These are phyloP conservation scores for Dasypolia templi DNA, from an alignment of 2,888 invertebrate genomes.

Conservation along the genomic window DNA sequence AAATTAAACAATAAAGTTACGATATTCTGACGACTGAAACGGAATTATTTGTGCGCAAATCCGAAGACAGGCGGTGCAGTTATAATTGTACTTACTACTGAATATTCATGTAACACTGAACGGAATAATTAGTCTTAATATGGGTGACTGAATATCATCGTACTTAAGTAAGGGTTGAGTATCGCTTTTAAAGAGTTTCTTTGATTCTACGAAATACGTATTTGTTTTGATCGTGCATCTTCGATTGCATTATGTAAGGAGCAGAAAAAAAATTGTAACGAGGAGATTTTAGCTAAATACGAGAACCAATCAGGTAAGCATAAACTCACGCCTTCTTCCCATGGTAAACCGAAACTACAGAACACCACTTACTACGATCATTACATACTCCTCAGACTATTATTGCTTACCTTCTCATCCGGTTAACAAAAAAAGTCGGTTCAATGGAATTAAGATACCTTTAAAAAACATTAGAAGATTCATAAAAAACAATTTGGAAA, in stretches of 20 bases:
- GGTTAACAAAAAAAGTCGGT: too few species aligned
- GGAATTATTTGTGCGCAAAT: slow-evolving; percentile 30
- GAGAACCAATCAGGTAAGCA: too few species aligned
- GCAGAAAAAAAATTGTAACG: background rate
- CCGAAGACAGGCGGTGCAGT: slow-evolving; percentile 10
- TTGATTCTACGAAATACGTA: background rate
- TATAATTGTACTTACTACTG: slow-evolving; percentile 34
- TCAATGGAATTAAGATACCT: too few species aligned
- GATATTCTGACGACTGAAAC: background rate
- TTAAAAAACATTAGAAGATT: too few species aligned
- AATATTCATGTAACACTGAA: slow-evolving; percentile 47
- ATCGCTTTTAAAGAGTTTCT: background rate
- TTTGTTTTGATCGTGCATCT: background rate
- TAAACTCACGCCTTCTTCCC: too few species aligned
- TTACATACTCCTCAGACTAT: too few species aligned
- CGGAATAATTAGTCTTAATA: slow-evolving; percentile 38
- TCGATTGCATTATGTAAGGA: background rate
- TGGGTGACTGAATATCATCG: background rate
- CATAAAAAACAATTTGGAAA: background rate
- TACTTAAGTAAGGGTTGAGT: background rate
- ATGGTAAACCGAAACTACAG: too few species aligned
- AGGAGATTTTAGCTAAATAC: too few species aligned
- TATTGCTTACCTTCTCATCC: too few species aligned
- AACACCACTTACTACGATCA: too few species aligned
- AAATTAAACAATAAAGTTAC: background rate